Percentiles rank a stretch among this genome's conserved stretches.
Evolutionary conservation across 2,113 vertebrate species (phyloP).

Genomic region (Anhinga rufa): DNA sequence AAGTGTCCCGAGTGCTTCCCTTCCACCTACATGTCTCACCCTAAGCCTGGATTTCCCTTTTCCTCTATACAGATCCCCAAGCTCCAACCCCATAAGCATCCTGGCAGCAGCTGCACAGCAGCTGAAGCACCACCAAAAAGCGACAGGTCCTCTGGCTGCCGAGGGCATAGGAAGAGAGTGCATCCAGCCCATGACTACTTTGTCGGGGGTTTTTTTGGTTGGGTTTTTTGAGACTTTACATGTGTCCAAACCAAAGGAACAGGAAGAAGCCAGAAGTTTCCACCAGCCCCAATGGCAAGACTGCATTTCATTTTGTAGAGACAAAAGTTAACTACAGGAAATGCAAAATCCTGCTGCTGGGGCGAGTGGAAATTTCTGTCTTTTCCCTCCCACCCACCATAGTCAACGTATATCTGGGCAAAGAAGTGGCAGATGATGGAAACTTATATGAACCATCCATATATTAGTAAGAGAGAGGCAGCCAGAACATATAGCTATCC

Average conservation of each 20-base stretch:
- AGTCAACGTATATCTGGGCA: not conserved
- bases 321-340: not conserved
- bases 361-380: not conserved
- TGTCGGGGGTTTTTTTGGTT: accelerated
- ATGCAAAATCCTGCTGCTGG: not conserved
- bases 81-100: not conserved
- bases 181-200: not conserved
- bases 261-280: not conserved
- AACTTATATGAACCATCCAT: not conserved
- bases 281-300: not conserved
- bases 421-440: not conserved
- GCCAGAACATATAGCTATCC: not conserved
- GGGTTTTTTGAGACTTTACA: not conserved
- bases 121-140: not conserved
- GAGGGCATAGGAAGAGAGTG: not conserved
- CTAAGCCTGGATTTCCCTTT: not conserved
- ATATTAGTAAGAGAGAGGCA: not conserved
- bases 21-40: not conserved
- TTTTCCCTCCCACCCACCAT: not conserved
- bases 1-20: not conserved
- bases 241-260: not conserved
- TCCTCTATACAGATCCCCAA: not conserved
- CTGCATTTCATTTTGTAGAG: not conserved
- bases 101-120: not conserved
- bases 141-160: not conserved